A percentile compares a stretch with the other conserved stretches of the same genome.
phyloP scores from a whole-genome alignment of 2,888 invertebrate species.

The Lordiphosa fenestrarum region DNA sequence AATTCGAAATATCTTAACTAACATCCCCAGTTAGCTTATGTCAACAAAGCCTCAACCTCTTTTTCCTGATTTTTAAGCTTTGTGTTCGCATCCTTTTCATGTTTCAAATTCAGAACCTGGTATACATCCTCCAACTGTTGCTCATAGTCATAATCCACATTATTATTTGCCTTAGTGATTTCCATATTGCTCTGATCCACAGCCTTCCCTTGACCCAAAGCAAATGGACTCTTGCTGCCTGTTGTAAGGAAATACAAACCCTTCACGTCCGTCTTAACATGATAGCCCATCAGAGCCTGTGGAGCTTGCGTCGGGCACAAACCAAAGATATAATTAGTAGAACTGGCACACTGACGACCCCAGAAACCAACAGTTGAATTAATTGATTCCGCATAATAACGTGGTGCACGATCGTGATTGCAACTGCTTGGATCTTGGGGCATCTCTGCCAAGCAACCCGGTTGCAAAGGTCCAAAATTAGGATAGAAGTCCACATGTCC shows the following conservation, averaged over 20 bases:
- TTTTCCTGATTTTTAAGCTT: no score
- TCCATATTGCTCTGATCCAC: slow-evolving; percentile 38
- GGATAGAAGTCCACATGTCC: slow-evolving; percentile 84
- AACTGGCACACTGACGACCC: slow-evolving; percentile 81
- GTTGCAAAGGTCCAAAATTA: slow-evolving; percentile 83
- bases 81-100: no score
- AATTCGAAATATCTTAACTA: no score
- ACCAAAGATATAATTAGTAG: slow-evolving; percentile 82
- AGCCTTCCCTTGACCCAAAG: slow-evolving; percentile 50
- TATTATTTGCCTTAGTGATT: no score
- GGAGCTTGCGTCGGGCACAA: slow-evolving; percentile 78
- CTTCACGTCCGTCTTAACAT: slow-evolving; percentile 75
- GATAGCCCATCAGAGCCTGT: slow-evolving; percentile 82
- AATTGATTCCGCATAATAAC: slow-evolving; percentile 83
- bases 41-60: no score
- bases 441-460: slow-evolving; percentile 81
- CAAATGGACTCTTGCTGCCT: slow-evolving; percentile 44
- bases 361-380: slow-evolving; percentile 82
- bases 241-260: slow-evolving; percentile 82
- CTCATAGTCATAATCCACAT: no score
- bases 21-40: no score
- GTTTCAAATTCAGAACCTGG: no score
- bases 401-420: slow-evolving; percentile 83
- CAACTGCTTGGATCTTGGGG: slow-evolving; percentile 82
- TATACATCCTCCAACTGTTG: no score